Percentiles rank a stretch among this genome's conserved stretches.
Conservation (phyloP, 2,888 invertebrate species). For the Sicus ferrugineus region DNA sequence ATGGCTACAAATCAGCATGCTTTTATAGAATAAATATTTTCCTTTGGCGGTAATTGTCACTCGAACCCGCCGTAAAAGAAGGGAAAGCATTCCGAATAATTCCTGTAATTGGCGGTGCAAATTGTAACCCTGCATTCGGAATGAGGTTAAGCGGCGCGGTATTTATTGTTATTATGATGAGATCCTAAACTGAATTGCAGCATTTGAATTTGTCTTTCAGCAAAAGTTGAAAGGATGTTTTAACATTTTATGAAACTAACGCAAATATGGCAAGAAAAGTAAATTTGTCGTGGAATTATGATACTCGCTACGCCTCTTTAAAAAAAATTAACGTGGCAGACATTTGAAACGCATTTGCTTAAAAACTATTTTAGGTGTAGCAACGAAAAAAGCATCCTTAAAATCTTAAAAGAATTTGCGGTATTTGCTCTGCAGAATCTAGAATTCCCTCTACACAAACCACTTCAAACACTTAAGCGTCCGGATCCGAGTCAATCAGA, state of each 20-base stretch:
- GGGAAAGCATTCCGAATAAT: constrained; percentile 8
- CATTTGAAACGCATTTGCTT: not conserved
- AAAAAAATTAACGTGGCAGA: not conserved
- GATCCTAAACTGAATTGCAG: not conserved
- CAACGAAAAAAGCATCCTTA: not conserved
- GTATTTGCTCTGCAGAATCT: too few species aligned
- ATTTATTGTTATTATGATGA: not conserved
- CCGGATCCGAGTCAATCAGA: too few species aligned
- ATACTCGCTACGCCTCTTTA: not conserved
- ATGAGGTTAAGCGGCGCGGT: not conserved
- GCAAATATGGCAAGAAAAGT: too few species aligned
- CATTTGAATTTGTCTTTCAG: not conserved
- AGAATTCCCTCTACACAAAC: too few species aligned
- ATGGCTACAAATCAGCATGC: constrained; percentile 19
- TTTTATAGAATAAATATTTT: constrained; percentile 21
- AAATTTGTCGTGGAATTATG: too few species aligned
- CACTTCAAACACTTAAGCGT: too few species aligned
- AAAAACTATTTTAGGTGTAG: not conserved
- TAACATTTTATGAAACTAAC: too few species aligned
- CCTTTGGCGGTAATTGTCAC: not conserved
- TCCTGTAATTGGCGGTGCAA: constrained; percentile 18
- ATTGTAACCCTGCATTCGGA: constrained; percentile 1
- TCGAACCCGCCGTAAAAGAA: not conserved
- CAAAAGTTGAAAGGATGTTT: too few species aligned
- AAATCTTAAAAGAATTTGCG: too few species aligned